Conservation (phyloP, 2,797 vertebrate species). For the Pangasius larnaudii region DNA sequence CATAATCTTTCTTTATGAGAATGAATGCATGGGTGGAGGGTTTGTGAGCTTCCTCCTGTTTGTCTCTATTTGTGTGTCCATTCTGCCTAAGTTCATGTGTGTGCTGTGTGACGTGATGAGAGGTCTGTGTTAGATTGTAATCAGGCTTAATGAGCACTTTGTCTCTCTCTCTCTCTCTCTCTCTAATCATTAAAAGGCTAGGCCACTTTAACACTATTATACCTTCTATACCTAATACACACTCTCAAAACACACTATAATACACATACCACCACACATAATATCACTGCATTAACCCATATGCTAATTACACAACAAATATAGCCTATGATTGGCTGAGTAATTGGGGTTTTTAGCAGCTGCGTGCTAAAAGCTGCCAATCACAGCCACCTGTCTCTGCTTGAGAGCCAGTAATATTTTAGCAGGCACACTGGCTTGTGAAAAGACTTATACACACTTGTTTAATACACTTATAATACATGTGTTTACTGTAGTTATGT, state of each 20-base stretch:
- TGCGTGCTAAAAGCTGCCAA: constrained; percentile 36
- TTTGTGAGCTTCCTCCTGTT: not conserved
- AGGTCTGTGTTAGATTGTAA: constrained; percentile 66
- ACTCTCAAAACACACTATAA: constrained; percentile 13
- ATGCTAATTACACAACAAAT: constrained; percentile 45
- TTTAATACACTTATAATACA: not conserved
- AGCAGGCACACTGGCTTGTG: not conserved
- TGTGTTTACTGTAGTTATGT: not conserved
- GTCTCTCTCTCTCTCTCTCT: constrained; percentile 71
- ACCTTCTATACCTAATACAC: constrained; percentile 13
- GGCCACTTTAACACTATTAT: constrained; percentile 32
- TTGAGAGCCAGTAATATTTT: not conserved
- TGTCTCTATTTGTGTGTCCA: not conserved
- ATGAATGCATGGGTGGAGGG: not conserved
- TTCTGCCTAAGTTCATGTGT: constrained; percentile 1
- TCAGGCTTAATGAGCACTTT: constrained; percentile 79
- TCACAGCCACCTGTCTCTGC: constrained; percentile 29
- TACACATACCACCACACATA: not conserved
- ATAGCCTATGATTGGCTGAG: constrained; percentile 39
- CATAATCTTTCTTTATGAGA: not conserved
- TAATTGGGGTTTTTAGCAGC: constrained; percentile 20
- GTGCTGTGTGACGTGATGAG: constrained; percentile 48
- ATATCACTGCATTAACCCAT: constrained; percentile 44
- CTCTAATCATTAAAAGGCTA: constrained; percentile 68
- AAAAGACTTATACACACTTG: no score